These are phyloP conservation scores for Pegoplata infirma DNA, from an alignment of 2,888 invertebrate genomes.

Conservation along the genomic window DNA sequence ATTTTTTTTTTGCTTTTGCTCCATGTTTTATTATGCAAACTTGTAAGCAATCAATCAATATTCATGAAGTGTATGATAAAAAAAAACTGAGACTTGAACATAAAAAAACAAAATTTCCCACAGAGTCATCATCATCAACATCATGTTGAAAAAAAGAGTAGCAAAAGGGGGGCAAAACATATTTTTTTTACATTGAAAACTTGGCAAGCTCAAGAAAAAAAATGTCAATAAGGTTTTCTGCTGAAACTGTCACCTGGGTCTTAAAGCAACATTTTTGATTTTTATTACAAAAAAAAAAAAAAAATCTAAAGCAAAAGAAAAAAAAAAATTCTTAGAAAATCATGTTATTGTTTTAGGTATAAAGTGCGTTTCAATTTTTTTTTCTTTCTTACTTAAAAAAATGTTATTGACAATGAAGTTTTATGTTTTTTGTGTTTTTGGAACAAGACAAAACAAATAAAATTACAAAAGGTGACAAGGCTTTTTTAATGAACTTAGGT, in stretches of 20 bases:
- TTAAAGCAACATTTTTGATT: not conserved
- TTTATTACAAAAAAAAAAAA: too few relatives aligned
- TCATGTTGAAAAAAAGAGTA: slow-evolving; percentile 14
- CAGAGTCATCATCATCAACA: slow-evolving; percentile 49
- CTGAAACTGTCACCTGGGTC: slow-evolving; percentile 33
- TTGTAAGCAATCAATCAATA: slow-evolving; percentile 64
- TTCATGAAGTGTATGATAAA: slow-evolving; percentile 59
- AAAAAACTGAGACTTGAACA: not conserved
- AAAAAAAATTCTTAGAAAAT: not conserved
- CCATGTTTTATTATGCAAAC: slow-evolving; percentile 50
- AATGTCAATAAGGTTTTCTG: slow-evolving; percentile 17
- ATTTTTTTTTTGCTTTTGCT: slow-evolving; percentile 24
- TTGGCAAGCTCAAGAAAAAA: not conserved
- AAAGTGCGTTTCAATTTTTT: slow-evolving; percentile 26
- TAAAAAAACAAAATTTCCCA: slow-evolving; percentile 26
- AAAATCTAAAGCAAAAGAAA: not conserved
- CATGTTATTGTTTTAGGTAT: slow-evolving; percentile 15
- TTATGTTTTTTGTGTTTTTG: not conserved
- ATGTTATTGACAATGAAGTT: slow-evolving; percentile 37
- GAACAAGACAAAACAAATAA: not conserved
- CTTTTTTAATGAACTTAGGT: slow-evolving; percentile 10
- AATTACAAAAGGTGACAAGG: slow-evolving; percentile 16
- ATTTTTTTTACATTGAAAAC: slow-evolving; percentile 19
- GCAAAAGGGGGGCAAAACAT: not conserved
- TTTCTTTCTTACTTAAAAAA: slow-evolving; percentile 1